Evolutionary conservation across 2,113 vertebrate genomes (phyloP).

Genomic region (Arenaria interpres): DNA sequence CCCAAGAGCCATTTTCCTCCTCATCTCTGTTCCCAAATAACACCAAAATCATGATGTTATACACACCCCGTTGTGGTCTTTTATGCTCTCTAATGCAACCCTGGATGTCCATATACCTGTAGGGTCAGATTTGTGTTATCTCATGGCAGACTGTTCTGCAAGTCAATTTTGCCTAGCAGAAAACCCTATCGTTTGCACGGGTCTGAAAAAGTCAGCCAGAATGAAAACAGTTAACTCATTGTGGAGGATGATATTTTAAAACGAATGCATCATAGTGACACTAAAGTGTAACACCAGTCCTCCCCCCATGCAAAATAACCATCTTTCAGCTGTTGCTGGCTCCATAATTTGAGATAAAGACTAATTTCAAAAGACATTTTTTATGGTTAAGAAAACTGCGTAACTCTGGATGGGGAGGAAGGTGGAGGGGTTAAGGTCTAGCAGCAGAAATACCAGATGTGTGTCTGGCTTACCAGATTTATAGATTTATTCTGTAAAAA

Average conservation of each 20-base stretch:
- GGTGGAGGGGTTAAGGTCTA: neutral
- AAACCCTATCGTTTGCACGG: no score
- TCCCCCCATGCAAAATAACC: neutral
- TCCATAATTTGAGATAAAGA: neutral
- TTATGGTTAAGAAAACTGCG: neutral
- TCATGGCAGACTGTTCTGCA: neutral
- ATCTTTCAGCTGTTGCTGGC: neutral
- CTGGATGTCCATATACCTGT: neutral
- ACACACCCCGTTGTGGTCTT: neutral
- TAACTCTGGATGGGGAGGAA: neutral
- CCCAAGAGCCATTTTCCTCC: neutral
- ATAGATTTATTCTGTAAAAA: constrained; percentile 7
- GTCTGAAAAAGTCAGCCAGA: neutral
- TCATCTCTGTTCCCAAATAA: neutral
- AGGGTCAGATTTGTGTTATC: neutral
- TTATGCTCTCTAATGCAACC: neutral
- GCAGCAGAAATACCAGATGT: neutral
- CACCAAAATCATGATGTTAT: neutral
- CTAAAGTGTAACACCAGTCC: neutral
- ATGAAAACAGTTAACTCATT: neutral
- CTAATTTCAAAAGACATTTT: neutral
- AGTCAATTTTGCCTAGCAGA: neutral
- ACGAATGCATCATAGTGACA: neutral
- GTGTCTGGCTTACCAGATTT: constrained; percentile 31
- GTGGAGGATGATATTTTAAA: neutral